Evolutionary conservation across 2,888 invertebrate species (phyloP), one percentile per base, ranked within the genome.

Genomic region (Acleris sparsana): DNA sequence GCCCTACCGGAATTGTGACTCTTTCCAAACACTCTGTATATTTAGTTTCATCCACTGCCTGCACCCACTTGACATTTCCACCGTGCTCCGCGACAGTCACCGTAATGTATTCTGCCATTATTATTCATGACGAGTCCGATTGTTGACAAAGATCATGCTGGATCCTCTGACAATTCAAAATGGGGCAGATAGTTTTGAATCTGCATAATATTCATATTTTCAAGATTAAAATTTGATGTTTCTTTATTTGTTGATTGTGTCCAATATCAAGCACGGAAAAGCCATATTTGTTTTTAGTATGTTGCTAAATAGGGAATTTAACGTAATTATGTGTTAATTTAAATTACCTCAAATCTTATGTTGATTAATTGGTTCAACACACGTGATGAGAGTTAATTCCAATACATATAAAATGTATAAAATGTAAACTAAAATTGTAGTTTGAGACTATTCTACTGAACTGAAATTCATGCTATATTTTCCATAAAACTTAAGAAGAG

Each of bases 31-130:
- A 48, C 17, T 22, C 51, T n/a, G 60, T 59, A 62, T 62, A 69
- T 65, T 69, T 62, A 70, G 60, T 68, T 67, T 63, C 66, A 66
- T 66, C 62, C 68, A 64, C 61, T 64, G 55, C 56, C 33, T 57
- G 53, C 33, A 49, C 33, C 55, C 44, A 39, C 62, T 62, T 60
- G 62, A 63, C 58, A 58, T 63, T 62, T 61, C 53, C 18, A 39
- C 49, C 53, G 11, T 33, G 60, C 53, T 53, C 43, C 52, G 46
- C n/a, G 7, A 39, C 29, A 39, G 7, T 39, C 7, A 58, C 20
- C 58, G 29, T 61, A 63, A 67, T 64, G 62, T 65, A 64, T 62
- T 69, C 68, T 64, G 60, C 64, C 52, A 60, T 65, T 55, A 60
- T 59, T 69, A 66, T 69, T 69, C 60, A 53, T 62, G 53, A 2